Evolutionary conservation across 2,797 vertebrate species (phyloP), one percentile per base, ranked within the genome.

Genomic region (Menidia menidia): DNA sequence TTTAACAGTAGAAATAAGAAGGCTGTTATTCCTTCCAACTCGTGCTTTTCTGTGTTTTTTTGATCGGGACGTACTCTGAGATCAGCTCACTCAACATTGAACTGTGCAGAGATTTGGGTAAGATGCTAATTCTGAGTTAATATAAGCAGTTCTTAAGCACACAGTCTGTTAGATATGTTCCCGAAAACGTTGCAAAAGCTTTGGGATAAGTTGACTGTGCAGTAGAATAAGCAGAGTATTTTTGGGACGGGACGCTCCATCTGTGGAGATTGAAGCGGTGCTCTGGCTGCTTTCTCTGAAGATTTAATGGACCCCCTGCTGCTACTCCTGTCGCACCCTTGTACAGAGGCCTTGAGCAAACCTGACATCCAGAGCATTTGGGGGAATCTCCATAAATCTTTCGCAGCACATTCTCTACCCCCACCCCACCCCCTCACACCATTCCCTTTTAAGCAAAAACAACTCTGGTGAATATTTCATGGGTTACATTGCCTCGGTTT

Each of bases 401-500:
- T 58, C 39, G 0, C 68, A 67, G 68, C 78, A 66, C 79, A 61
- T 83, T 68, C 60, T 52, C 44, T 9, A 4, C 0, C 16, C 25
- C 25, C 25, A 25, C 25, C 25, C 30, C 8, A 9, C 5, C 18
- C 44, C 45, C 51, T 8, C 59, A 15, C 11, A 7, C 61, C 57
- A 35, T 43, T 70, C 45, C 66, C 74, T 88, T 84, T 86, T 75
- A 75, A 72, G 84, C 78, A 81, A 88, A 90, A 75, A 84, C 77
- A 88, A 89, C 88, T 88, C 75, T 59, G 65, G 80, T 92, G 63
- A 92, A 92, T 93, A 88, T 90, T 92, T 90, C 75, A 92, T 91
- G 72, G 73, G 72, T 73, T 66, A 71, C 60, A 89, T 88, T 86
- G 85, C 89, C 86, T 93, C 87, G 73, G 80, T 90, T 90, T 88